A percentile compares a stretch with the other conserved stretches of the same genome.
Evolutionary conservation across 2,113 vertebrate genomes (phyloP).

Genomic region (Aythya baeri): DNA sequence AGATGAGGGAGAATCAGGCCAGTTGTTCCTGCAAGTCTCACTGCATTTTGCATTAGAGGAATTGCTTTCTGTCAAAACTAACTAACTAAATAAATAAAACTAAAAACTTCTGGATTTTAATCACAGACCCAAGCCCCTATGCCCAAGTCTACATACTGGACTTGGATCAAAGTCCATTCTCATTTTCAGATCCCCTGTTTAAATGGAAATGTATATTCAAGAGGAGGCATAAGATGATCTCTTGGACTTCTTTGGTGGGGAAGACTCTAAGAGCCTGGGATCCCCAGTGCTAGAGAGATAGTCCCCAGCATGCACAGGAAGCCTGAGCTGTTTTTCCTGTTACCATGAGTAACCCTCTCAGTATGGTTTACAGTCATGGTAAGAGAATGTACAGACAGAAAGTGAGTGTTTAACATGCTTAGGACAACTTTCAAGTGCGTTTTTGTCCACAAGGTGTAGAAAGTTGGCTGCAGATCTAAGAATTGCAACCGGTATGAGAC

Average conservation of each 20-base stretch:
- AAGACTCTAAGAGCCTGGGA: background rate
- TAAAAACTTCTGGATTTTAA: background rate
- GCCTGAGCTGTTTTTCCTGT: background rate
- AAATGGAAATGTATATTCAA: background rate
- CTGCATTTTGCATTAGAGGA: background rate
- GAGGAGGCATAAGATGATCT: background rate
- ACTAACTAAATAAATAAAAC: no score
- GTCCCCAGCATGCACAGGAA: background rate
- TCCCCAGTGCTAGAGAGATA: background rate
- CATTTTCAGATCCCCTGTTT: background rate
- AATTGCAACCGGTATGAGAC: background rate
- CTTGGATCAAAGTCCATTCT: background rate
- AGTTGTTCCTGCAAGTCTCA: background rate
- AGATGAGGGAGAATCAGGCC: background rate
- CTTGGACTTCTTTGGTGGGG: background rate
- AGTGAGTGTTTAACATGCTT: background rate
- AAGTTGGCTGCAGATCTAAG: background rate
- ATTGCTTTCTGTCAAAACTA: background rate
- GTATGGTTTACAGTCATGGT: background rate
- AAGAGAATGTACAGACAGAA: background rate
- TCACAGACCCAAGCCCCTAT: background rate
- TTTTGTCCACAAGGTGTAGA: background rate
- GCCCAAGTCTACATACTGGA: background rate
- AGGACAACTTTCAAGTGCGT: background rate
- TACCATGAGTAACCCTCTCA: background rate